Evolutionary conservation across 2,888 invertebrate species (phyloP).

Genomic region (Villa cingulata): DNA sequence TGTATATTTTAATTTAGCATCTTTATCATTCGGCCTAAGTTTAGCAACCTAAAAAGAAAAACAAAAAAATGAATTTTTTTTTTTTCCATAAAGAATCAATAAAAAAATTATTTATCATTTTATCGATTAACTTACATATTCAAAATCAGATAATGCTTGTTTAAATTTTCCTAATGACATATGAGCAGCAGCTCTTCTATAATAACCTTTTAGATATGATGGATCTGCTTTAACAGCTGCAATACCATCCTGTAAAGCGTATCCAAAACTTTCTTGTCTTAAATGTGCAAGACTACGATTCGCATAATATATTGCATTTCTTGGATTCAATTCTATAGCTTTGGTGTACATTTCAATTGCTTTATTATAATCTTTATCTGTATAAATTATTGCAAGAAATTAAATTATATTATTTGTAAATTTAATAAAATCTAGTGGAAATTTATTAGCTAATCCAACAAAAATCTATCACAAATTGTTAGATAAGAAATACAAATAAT

Average conservation of each 20-base stretch:
- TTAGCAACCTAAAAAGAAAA: conserved; percentile 57
- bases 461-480: background rate
- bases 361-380: conserved; percentile 79
- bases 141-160: conserved; percentile 90
- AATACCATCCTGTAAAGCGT: conserved; percentile 83
- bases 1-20: conserved; percentile 79
- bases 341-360: conserved; percentile 79
- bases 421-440: background rate
- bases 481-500: background rate
- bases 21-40: conserved; percentile 83
- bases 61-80: background rate
- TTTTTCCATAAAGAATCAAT: background rate
- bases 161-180: conserved; percentile 98
- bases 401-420: too few species aligned
- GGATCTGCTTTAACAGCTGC: conserved; percentile 82
- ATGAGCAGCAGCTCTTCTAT: conserved; percentile 87
- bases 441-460: too few species aligned
- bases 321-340: conserved; percentile 77
- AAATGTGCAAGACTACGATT: conserved; percentile 94
- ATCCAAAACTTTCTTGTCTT: conserved; percentile 88
- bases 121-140: conserved; percentile 58
- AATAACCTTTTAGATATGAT: conserved; percentile 90
- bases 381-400: conserved; percentile 33
- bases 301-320: conserved; percentile 75
- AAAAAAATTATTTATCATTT: too few species aligned